Percentiles rank a stretch among this genome's conserved stretches.
Conservation (phyloP, 2,888 invertebrate species). For the Chymomyza caudatula region DNA sequence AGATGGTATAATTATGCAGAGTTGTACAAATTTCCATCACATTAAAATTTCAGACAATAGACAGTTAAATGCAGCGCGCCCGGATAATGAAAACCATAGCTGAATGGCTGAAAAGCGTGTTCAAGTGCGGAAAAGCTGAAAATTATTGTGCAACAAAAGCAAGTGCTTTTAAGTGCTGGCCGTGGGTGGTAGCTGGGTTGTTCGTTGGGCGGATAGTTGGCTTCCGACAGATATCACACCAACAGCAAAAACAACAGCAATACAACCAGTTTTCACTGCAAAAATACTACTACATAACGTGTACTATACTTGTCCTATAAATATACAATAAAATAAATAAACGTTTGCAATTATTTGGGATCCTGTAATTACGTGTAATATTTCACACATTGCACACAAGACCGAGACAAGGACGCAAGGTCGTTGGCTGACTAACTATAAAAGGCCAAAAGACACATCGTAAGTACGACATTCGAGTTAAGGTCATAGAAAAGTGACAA, state of each 20-base stretch:
- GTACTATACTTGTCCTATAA: too few species aligned
- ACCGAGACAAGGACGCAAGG: neutral
- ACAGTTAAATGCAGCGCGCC: conserved; percentile 50
- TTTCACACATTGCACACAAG: neutral
- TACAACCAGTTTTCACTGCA: too few species aligned
- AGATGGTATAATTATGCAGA: conserved; percentile 57
- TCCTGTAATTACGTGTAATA: neutral
- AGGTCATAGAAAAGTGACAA: too few species aligned
- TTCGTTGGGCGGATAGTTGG: neutral
- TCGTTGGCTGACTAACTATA: too few species aligned
- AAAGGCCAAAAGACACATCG: conserved; percentile 9
- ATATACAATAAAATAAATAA: neutral
- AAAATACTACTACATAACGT: too few species aligned
- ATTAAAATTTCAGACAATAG: conserved; percentile 63
- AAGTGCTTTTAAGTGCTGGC: conserved; percentile 58
- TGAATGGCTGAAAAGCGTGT: conserved; percentile 50
- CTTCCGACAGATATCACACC: too few species aligned
- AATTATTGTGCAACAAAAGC: conserved; percentile 60
- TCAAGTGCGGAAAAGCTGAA: conserved; percentile 69
- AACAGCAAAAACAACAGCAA: neutral
- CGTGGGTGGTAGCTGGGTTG: neutral
- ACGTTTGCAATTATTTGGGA: neutral
- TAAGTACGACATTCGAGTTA: neutral
- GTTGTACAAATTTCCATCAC: conserved; percentile 61
- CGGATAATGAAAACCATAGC: conserved; percentile 37